Evolutionary conservation across 2,888 invertebrate genomes (phyloP), one percentile per base, ranked within the genome.

Genomic region (Chouioia cunea): DNA sequence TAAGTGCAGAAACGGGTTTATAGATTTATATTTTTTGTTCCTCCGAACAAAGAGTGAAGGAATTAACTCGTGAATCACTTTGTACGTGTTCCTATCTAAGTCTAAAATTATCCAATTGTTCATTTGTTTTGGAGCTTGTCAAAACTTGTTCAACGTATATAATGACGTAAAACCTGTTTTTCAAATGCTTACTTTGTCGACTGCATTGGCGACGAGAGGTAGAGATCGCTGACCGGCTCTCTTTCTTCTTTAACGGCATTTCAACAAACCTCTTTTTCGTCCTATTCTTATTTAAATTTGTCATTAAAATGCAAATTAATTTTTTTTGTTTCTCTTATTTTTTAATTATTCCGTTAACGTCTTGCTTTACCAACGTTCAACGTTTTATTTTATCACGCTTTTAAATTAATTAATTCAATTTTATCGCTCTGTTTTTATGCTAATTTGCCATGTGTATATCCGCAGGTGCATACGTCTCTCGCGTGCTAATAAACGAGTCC

Each of bases 171-270:
- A 69, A 72, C 72, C 72, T 46, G 72, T 72, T 72, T 60, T 27
- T 47, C 62, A 69, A 56, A 50, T 48, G n/a, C n/a, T 2, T 43
- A n/a, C n/a, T 48, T 50, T 16, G 2, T 15, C 15, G 36, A 18
- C 53, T 69, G 69, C 65, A 73, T 65, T 58, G n/a, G 44, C 43
- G 53, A n/a, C n/a, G n/a, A n/a, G 60, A 60, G 46, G 15, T 2
- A 14, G 44, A 63, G 73, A 73, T 69, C 73, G 62, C 10, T 69
- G 73, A 73, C 69, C 65, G n/a, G n/a, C n/a, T n/a, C n/a, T n/a
- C n/a, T n/a, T 6, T 27, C 4, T 27, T 6, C 50, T 65, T 65
- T 67, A 68, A 69, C 58, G 64, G 67, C 48, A 59, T 52, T 27
- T 63, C n/a, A 65, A 65, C 52, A 65, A 48, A 23, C 27, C 27